phyloP scores from a whole-genome alignment of 2,888 invertebrate genomes.

The Zaprionus bogoriensis region DNA sequence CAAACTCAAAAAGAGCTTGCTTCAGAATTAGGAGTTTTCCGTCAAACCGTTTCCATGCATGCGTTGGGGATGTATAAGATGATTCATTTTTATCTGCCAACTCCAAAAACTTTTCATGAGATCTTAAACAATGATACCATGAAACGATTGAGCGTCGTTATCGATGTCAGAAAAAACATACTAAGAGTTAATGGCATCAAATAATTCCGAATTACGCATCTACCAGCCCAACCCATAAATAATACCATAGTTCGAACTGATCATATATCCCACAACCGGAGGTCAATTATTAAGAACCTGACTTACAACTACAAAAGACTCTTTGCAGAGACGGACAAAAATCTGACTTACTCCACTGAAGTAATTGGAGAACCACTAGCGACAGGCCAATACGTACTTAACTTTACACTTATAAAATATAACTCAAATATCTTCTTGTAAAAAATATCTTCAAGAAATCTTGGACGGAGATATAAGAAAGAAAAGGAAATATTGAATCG shows the following conservation, averaged over 20 bases:
- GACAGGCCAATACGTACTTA: neutral
- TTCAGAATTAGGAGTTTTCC: neutral
- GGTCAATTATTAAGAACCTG: neutral
- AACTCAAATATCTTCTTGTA: neutral
- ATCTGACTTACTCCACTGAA: neutral
- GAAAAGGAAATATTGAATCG: neutral
- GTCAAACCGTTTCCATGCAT: neutral
- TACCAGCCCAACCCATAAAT: neutral
- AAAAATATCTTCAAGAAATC: neutral
- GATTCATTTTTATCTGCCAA: neutral
- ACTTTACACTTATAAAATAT: neutral
- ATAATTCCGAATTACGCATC: neutral
- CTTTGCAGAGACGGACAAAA: neutral
- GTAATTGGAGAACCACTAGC: neutral
- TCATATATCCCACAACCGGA: neutral
- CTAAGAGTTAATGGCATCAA: neutral
- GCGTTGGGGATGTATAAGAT: no score
- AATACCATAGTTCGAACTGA: neutral
- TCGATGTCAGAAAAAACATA: neutral
- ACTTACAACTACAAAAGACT: neutral
- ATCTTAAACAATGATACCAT: neutral
- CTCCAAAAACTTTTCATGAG: slow-evolving; percentile 3
- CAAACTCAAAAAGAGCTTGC: no score
- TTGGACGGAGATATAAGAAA: neutral
- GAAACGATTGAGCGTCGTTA: neutral